Percentiles rank a stretch among this genome's conserved stretches.
Conservation (phyloP, 2,888 invertebrate genomes). For the Idaea dimidiata region DNA sequence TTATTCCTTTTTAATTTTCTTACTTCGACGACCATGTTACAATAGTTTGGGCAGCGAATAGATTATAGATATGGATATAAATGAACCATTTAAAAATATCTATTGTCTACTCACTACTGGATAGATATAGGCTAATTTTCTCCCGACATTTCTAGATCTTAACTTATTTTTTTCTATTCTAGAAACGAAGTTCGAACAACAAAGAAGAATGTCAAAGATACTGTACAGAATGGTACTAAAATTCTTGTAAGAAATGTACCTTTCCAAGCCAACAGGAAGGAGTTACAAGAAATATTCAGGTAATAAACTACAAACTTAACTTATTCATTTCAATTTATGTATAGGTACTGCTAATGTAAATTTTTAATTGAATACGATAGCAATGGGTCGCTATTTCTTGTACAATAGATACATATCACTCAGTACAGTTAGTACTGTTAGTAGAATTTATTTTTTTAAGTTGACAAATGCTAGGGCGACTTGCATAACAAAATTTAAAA, state of each 20-base stretch:
- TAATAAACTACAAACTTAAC: conserved; percentile 45
- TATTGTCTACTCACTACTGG: no score
- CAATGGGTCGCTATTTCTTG: background rate
- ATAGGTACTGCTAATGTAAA: background rate
- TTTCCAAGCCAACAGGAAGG: conserved; percentile 93
- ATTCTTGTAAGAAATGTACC: conserved; percentile 97
- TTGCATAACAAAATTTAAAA: no score
- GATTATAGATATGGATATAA: no score
- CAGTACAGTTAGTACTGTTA: no score
- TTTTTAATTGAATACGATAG: background rate
- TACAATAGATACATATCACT: background rate
- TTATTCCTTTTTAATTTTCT: background rate
- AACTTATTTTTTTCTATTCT: background rate
- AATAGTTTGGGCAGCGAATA: no score
- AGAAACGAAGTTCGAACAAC: conserved; percentile 82
- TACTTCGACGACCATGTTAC: no score
- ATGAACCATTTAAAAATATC: no score
- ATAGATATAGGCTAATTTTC: background rate
- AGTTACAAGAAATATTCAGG: conserved; percentile 94
- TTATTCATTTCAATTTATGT: background rate
- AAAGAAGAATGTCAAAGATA: conserved; percentile 81
- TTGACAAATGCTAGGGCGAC: no score
- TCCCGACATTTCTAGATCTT: background rate
- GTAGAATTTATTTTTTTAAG: no score
- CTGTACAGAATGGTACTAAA: conserved; percentile 89